phyloP scores from a whole-genome alignment of 35 echinoderm and acorn worm species.

The Holothuria glaberrima region DNA sequence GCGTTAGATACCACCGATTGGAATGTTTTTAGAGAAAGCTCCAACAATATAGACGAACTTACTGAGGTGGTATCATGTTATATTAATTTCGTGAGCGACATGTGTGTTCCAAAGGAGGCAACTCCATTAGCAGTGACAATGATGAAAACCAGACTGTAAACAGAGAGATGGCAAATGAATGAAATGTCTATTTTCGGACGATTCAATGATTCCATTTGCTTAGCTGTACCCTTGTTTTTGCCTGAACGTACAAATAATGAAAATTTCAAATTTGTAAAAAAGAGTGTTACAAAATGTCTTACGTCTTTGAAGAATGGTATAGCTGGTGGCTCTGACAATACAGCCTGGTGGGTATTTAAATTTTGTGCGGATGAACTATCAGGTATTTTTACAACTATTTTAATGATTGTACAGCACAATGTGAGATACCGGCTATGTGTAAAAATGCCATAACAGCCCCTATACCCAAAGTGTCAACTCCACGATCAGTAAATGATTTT shows the following conservation, averaged over 20 bases:
- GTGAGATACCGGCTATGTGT: not conserved
- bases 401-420: not conserved
- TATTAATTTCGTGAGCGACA: slow-evolving; percentile 2
- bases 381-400: not conserved
- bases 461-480: not conserved
- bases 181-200: slow-evolving; percentile 34
- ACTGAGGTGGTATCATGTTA: slow-evolving; percentile 17
- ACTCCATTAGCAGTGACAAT: not conserved
- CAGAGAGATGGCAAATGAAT: slow-evolving; percentile 1
- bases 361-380: slow-evolving; percentile 22
- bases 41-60: not conserved
- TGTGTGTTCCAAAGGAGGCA: slow-evolving; percentile 20
- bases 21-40: not conserved
- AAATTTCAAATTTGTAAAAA: not conserved
- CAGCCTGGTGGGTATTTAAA: slow-evolving; percentile 26
- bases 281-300: not conserved
- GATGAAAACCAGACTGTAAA: not conserved
- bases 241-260: slow-evolving; percentile 14
- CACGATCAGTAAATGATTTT: not conserved
- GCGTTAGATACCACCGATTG: not conserved
- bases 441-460: not conserved
- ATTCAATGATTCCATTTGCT: not conserved
- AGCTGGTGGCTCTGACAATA: slow-evolving; percentile 32
- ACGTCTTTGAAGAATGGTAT: slow-evolving; percentile 21
- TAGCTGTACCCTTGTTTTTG: not conserved